phyloP scores from a whole-genome alignment of 2,888 invertebrate genomes.

The Ectropis crepuscularia region DNA sequence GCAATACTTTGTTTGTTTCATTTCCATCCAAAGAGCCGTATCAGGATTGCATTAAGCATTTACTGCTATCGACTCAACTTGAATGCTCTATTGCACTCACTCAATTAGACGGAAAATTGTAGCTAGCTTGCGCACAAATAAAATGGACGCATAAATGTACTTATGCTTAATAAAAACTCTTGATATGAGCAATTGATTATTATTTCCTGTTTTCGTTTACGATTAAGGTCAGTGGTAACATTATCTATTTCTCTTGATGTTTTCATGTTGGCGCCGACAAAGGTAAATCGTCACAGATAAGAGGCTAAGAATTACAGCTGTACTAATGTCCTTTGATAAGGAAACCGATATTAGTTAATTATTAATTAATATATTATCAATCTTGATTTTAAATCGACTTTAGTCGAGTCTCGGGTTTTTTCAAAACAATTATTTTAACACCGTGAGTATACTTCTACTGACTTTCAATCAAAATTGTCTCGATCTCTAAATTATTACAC shows the following conservation, averaged over 20 bases:
- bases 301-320: slow-evolving; percentile 1
- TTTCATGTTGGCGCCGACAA: slow-evolving; percentile 12
- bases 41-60: slow-evolving; percentile 74
- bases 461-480: too few relatives aligned
- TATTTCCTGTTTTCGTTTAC: slow-evolving; percentile 15
- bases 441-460: too few relatives aligned
- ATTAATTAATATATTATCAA: not conserved
- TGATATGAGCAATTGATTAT: slow-evolving; percentile 9
- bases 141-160: slow-evolving; percentile 29
- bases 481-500: too few relatives aligned
- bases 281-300: slow-evolving; percentile 7
- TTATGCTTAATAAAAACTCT: slow-evolving; percentile 22
- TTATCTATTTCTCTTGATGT: slow-evolving; percentile 12
- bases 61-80: slow-evolving; percentile 67
- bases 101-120: slow-evolving; percentile 83
- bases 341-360: not conserved
- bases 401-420: not conserved
- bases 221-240: slow-evolving; percentile 12
- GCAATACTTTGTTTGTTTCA: slow-evolving; percentile 45
- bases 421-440: too few relatives aligned
- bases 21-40: slow-evolving; percentile 63
- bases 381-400: slow-evolving; percentile 2
- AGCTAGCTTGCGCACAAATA: slow-evolving; percentile 56
- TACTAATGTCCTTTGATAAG: slow-evolving; percentile 4
- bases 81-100: slow-evolving; percentile 78